These are phyloP conservation scores for Ceratoteleas bidentatus DNA, from an alignment of 1,140 invertebrate species.

Conservation along the genomic window DNA sequence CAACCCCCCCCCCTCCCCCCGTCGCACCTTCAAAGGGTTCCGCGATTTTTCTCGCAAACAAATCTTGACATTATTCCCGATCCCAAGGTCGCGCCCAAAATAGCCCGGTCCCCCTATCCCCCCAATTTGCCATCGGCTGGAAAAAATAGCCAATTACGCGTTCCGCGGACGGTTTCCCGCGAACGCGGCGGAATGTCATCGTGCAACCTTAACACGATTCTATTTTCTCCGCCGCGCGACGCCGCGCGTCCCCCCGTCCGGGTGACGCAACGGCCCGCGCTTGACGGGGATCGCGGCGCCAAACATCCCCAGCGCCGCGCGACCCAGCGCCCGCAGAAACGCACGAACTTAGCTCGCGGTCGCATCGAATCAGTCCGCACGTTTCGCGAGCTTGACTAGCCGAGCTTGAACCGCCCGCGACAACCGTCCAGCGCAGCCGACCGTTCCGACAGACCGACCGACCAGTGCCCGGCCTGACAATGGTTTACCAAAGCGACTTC, in stretches of 20 bases:
- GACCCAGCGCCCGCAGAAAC: constrained; percentile 72
- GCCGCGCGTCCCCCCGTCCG: constrained; percentile 52
- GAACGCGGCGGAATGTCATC: constrained; percentile 66
- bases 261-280: constrained; percentile 62
- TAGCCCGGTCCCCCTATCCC: constrained; percentile 6
- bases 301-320: constrained; percentile 54
- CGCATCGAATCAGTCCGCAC: constrained; percentile 68
- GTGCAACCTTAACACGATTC: constrained; percentile 69
- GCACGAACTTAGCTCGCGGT: constrained; percentile 78
- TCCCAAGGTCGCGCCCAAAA: constrained; percentile 42
- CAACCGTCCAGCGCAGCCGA: no score
- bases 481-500: constrained; percentile 95
- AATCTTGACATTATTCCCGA: constrained; percentile 56
- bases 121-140: constrained; percentile 38
- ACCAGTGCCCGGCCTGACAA: constrained; percentile 80
- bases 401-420: no score
- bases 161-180: constrained; percentile 44
- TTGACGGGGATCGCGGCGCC: constrained; percentile 44
- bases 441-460: constrained; percentile 11
- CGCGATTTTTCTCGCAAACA: constrained; percentile 18
- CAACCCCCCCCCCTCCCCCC: no score
- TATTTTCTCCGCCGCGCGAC: constrained; percentile 68
- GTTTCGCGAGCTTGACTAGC: constrained; percentile 19
- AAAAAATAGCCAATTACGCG: constrained; percentile 66
- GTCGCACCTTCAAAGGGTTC: no score